A percentile compares a stretch with the other conserved stretches of the same genome.
Evolutionary conservation across 2,797 vertebrate genomes (phyloP).

Genomic region (Microcaecilia unicolor): DNA sequence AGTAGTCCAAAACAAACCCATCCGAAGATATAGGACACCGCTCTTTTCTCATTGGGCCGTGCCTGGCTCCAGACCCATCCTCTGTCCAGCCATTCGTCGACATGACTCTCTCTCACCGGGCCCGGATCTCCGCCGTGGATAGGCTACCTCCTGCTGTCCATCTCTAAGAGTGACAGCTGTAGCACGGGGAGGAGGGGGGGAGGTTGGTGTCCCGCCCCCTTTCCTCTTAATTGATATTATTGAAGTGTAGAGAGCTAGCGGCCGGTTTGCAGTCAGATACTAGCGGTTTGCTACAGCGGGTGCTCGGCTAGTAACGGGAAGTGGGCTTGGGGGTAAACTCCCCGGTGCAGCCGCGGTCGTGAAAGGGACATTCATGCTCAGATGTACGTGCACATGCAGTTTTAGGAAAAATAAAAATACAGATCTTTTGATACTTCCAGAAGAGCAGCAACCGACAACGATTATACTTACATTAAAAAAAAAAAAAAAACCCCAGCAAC

Average conservation of each 20-base stretch:
- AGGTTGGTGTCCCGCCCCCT: constrained; percentile 23
- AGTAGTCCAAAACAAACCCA: too few relatives aligned
- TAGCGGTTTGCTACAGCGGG: constrained; percentile 60
- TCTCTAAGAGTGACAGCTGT: constrained; percentile 47
- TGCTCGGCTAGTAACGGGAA: constrained; percentile 61
- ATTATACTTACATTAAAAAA: too few relatives aligned
- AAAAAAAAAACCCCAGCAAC: too few relatives aligned
- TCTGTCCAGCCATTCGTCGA: not conserved
- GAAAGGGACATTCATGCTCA: not conserved
- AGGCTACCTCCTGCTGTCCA: constrained; percentile 25
- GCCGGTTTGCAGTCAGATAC: constrained; percentile 56
- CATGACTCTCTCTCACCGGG: not conserved
- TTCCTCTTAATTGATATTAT: constrained; percentile 72
- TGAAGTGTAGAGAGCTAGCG: constrained; percentile 66
- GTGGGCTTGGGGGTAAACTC: constrained; percentile 42
- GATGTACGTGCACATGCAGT: constrained; percentile 17
- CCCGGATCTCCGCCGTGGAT: constrained; percentile 1
- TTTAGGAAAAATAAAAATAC: not conserved
- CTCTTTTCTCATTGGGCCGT: constrained; percentile 28
- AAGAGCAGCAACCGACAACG: constrained; percentile 17
- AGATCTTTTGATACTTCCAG: not conserved
- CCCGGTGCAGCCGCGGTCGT: constrained; percentile 1
- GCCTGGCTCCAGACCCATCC: too few relatives aligned
- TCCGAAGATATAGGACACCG: constrained; percentile 42
- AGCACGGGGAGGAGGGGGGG: too few relatives aligned